These are phyloP conservation scores for Halictus ligatus DNA, from an alignment of 2,888 invertebrate species.

Conservation along the genomic window DNA sequence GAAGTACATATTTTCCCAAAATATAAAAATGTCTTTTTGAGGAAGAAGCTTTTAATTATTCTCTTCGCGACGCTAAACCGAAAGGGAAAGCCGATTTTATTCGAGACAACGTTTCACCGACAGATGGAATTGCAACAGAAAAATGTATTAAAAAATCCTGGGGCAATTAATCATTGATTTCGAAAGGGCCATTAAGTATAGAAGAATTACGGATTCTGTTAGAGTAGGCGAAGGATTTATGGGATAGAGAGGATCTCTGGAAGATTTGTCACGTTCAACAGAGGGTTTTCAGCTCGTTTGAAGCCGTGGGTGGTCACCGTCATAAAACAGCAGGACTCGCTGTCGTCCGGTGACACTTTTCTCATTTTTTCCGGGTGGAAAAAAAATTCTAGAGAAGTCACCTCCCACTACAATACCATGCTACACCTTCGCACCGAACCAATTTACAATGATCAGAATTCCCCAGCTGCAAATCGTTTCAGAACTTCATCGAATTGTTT, in stretches of 20 bases:
- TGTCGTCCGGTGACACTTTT: neutral
- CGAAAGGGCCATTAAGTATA: neutral
- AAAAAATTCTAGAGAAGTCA: neutral
- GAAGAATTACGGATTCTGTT: constrained; percentile 4
- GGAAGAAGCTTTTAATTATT: neutral
- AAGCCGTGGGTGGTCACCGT: neutral
- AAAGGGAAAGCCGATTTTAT: neutral
- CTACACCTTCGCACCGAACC: neutral
- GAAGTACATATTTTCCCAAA: no score
- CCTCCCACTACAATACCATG: neutral
- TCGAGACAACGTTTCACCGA: neutral
- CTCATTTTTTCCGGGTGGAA: neutral
- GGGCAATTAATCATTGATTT: neutral
- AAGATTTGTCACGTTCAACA: constrained; percentile 1
- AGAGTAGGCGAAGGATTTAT: neutral
- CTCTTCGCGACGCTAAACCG: neutral
- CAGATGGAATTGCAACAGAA: neutral
- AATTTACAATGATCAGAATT: neutral
- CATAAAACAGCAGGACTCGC: neutral
- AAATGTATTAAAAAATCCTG: neutral
- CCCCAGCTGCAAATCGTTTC: no score
- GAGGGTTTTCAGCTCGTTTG: constrained; percentile 2
- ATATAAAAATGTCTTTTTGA: no score
- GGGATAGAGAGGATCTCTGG: constrained; percentile 8
- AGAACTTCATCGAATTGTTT: no score